Percentiles rank a stretch among this genome's conserved stretches.
These are phyloP conservation scores for Darevskia mixta DNA, from an alignment of 2,797 vertebrate species.

Conservation along the genomic window DNA sequence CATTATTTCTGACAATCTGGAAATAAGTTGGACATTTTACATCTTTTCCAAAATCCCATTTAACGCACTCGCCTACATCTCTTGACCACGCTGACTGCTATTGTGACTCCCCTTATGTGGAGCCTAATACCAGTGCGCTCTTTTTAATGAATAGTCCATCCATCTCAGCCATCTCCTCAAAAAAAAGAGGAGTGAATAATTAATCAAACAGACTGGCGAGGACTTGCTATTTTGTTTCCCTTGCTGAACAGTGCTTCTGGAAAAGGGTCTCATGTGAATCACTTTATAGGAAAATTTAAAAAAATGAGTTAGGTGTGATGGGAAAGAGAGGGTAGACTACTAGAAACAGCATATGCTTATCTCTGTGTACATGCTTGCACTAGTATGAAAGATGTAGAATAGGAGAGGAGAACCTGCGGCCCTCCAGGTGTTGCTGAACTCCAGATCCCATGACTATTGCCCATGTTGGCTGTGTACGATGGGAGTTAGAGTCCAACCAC, in stretches of 20 bases:
- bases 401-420: background rate
- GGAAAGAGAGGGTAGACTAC: background rate
- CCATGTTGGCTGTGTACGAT: no score
- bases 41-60: background rate
- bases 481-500: background rate
- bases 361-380: background rate
- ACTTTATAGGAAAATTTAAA: background rate
- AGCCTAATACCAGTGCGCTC: background rate
- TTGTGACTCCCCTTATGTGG: background rate
- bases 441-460: background rate
- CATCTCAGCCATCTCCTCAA: background rate
- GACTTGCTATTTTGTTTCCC: slow-evolving; percentile 14
- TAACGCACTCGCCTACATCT: rapidly evolving
- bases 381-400: background rate
- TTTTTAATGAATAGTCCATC: slow-evolving; percentile 36
- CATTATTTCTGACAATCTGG: background rate
- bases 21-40: background rate
- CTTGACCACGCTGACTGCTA: rapidly evolving
- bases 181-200: slow-evolving; percentile 20
- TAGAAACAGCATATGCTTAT: background rate
- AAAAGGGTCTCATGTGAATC: background rate
- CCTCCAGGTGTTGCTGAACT: background rate
- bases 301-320: background rate
- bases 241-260: background rate
- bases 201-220: background rate